Evolutionary conservation across 2,113 vertebrate genomes (phyloP).

Genomic region (Pteronura brasiliensis): DNA sequence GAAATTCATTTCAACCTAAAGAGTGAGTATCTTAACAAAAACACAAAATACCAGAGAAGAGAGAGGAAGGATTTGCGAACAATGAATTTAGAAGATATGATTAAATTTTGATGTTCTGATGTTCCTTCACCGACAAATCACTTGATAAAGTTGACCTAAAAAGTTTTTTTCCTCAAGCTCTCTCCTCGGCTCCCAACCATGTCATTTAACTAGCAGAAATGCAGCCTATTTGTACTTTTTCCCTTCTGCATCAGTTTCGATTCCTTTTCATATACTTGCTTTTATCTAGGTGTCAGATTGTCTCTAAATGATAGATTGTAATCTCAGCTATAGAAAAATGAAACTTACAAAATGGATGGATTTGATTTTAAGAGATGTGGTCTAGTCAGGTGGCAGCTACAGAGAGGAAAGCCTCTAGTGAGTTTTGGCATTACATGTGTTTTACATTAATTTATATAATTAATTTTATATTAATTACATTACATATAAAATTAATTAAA

Average conservation of each 20-base stretch:
- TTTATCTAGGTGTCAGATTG: constrained; percentile 72
- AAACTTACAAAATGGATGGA: constrained; percentile 66
- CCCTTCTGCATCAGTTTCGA: constrained; percentile 53
- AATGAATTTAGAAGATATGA: constrained; percentile 13
- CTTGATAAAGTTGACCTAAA: constrained; percentile 60
- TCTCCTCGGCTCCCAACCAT: constrained; percentile 4
- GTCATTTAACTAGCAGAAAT: constrained; percentile 66
- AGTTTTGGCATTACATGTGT: background rate
- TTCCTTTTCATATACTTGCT: constrained; percentile 70
- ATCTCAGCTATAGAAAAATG: constrained; percentile 59
- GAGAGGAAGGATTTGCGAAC: background rate
- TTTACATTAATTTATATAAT: background rate
- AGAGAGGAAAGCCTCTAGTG: background rate
- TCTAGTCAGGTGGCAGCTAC: constrained; percentile 10
- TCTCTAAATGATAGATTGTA: constrained; percentile 72
- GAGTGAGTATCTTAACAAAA: background rate
- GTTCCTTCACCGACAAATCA: background rate
- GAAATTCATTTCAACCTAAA: constrained; percentile 24
- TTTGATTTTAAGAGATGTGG: constrained; percentile 60
- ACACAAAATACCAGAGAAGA: background rate
- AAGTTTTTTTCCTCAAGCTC: background rate
- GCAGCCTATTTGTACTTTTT: constrained; percentile 55
- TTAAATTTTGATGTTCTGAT: constrained; percentile 50
- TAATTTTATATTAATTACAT: too few relatives aligned
- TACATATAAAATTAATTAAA: too few relatives aligned